Evolutionary conservation across 2,113 vertebrate genomes (phyloP), one percentile per base, ranked within the genome.

Genomic region (Lonchura striata): DNA sequence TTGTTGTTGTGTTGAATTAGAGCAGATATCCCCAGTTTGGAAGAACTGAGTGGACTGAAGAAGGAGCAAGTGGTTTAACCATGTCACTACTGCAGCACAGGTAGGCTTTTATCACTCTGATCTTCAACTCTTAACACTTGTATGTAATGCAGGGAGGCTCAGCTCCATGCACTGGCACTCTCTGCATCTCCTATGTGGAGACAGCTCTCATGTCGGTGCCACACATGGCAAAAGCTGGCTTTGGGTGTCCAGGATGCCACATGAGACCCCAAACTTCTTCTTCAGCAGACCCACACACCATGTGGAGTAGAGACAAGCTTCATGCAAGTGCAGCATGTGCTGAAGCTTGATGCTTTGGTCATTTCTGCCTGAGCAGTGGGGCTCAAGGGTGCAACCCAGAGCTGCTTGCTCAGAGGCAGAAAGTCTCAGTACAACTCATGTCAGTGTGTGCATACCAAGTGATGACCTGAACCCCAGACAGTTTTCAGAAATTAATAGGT

Each of bases 401-500:
- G 54, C 77, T 63, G 70, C 64, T 60, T 44, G 25, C 47, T 52
- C 47, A 70, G 42, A 49, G 33, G 49, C 61, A 75, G 41, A 65
- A 84, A 60, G 49, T 42, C 54, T 37, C n/a, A 52, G 33, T 37
- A n/a, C 27, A 77, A 15, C 14, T 31, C 21, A 8, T 69, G 46
- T 79, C 54, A 24, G 25, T n/a, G 14, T 14, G 41, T 15, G 25
- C 10, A n/a, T 5, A 3, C 15, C 42, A 56, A 69, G 23, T 33
- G 52, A 49, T 70, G 41, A 84, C 30, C 37, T 77, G 80, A 68
- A 93, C 53, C 31, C 46, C 4, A 9, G 15, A 12, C 2, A 42
- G 33, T 75, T 83, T 81, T 81, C 71, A 83, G 93, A 90, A 96
- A 86, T 81, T 60, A 96, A 84, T 10, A 79, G 76, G 49, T 84